Base-by-base conservation (phyloP, 2,113 vertebrate species). In the Saccopteryx leptura region DNA sequence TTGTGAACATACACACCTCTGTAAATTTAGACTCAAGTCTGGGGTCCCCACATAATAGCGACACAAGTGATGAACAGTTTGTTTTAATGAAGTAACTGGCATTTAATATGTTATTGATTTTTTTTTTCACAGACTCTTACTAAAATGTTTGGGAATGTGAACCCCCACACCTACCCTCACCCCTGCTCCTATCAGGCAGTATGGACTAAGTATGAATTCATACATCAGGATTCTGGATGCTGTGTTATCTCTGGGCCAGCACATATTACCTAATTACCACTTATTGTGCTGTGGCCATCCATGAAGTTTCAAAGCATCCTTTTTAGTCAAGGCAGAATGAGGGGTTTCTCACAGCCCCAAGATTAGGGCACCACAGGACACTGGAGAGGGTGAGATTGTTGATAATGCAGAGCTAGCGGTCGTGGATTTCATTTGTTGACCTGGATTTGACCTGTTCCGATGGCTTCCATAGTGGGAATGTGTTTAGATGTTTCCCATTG, bases 41-140 rank as follows among this genome's bases (percentile, higher is more conserved):
- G 24, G 52, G 72, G 69, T 19, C 76, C 83, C 52, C 54, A 18
- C 66, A 88, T 74, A 93, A 87, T 65, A 91, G 74, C 60, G 80
- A 78, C 96, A 94, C 96, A 95, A 56, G 56, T 97, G 97, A 97
- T 97, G 95, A 93, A 97, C 97, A 75, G 76, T 97, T 96, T 96
- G 88, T 80, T 79, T 90, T 98, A 97, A 98, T 97, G 94, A 98
- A 96, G 90, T 74, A 96, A 86, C 88, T 94, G 92, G 95, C 90
- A 97, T 97, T 95, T 97, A 96, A 92, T 93, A 98, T 98, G 84
- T 83, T 95, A 88, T 71, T 95, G 82, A 96, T 79, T 97, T 96
- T 85, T 94, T 79, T 97, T 96, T 85, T 94, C 54, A 94, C 76
- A 91, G 50, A 72, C 66, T 91, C 65, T 97, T 91, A 95, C 65